phyloP scores from a whole-genome alignment of 2,113 vertebrate species.

The Microtus montanus region DNA sequence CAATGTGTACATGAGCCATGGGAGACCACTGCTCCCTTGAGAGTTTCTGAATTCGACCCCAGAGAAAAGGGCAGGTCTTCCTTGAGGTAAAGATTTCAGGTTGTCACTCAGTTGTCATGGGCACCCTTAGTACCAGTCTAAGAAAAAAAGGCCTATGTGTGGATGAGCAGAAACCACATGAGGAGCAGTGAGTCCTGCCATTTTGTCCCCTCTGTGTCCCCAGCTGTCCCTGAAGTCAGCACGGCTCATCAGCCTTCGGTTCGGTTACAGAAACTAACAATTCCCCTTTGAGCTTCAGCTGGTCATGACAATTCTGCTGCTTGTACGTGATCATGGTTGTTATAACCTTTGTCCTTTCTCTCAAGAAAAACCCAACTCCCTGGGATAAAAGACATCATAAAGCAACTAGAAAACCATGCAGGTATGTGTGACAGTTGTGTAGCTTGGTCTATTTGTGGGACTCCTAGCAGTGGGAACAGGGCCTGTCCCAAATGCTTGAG shows the following conservation, averaged over 20 bases:
- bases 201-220: background rate
- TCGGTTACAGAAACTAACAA: conserved; percentile 18
- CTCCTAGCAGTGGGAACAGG: background rate
- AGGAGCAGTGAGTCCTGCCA: too few species aligned
- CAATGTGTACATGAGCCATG: background rate
- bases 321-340: background rate
- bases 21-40: background rate
- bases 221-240: background rate
- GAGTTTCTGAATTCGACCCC: background rate
- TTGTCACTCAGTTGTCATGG: background rate
- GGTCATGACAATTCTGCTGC: background rate
- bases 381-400: background rate
- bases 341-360: background rate
- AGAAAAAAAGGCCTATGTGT: background rate
- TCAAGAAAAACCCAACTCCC: background rate
- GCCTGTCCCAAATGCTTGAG: background rate
- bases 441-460: background rate
- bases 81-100: background rate
- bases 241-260: background rate
- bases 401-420: background rate
- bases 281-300: background rate
- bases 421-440: background rate
- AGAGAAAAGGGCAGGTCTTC: too few species aligned
- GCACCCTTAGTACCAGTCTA: background rate
- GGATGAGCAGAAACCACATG: background rate